Base-by-base conservation (phyloP, 1,140 invertebrate species). In the Drosophila auraria region DNA sequence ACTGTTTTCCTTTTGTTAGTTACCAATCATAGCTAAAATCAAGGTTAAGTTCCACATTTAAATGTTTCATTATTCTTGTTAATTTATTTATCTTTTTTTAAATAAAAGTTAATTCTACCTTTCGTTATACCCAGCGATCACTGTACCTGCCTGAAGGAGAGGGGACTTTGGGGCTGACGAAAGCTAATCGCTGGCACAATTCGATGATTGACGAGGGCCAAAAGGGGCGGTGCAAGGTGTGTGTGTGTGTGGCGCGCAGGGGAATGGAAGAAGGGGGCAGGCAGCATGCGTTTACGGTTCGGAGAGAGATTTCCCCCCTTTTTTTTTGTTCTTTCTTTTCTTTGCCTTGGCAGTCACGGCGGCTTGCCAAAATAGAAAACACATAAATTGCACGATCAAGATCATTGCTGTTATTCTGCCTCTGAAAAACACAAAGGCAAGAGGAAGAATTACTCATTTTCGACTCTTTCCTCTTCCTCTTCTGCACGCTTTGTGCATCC, bases 331-430 rank as follows among this genome's bases (percentile, higher is more conserved):
- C 20, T 14, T 66, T 65, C 30, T 45, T 30, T 44, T 23, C 45
- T 38, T 82, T 66, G 70, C 84, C 84, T 87, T 89, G 80, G 83
- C 74, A 83, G 58, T 75, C 84, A 78, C 78, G 72, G 81, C 84
- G 73, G 51, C 61, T 80, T 87, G 83, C 83, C 81, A 87, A 87
- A 89, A 89, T 89, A 87, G 81, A 87, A 89, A 87, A 87, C 47
- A 89, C 78, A 87, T 83, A 87, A 83, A 89, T 87, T 74, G 82
- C 87, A 72, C 82, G 84, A 89, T 87, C 84, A 87, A 89, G 84
- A 87, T 87, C 84, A 87, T 86, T 87, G 84, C 84, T 82, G 79
- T 53, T 20, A 14, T 51, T 17, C 38, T 51, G 11, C 27, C 38
- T 51, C 51, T 57, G 12, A 27, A 25, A 30, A 25, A 23, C 45